Evolutionary conservation across 2,797 vertebrate genomes (phyloP), one percentile per base, ranked within the genome.

Genomic region (Falco columbarius): DNA sequence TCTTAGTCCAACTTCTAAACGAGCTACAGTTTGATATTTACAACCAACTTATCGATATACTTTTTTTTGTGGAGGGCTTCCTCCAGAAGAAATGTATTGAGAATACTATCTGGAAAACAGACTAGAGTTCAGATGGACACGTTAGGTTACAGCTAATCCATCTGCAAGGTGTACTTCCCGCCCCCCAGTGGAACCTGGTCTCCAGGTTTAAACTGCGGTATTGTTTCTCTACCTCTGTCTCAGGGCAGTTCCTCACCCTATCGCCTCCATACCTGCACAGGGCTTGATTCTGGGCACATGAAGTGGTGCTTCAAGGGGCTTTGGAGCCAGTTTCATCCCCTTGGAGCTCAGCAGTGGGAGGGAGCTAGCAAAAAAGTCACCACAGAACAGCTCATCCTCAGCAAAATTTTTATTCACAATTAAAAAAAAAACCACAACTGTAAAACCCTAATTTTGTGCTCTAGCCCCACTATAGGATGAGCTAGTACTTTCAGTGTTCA

Each of bases 311-410:
- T 68, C 67, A 72, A 68, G 67, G 56, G 71, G 27, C 24, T 49
- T 18, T 1, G 5, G 58, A 79, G 15, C 21, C 76, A 56, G 12
- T 65, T 63, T 22, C 34, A 63, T 8, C 61, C 58, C 52, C 71
- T 10, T 56, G 40, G 58, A 85, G n/a, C 4, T 38, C 49, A 72
- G 52, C 44, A 87, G 22, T 51, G 36, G 30, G 21, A 71, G 14
- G 19, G 8, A 54, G 44, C 40, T 55, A 86, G 32, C 65, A 81
- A 70, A 65, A 63, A 42, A 54, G 51, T n/a, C 40, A 81, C 34
- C 56, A 75, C 23, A 85, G n/a, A 70, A 89, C 75, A 89, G 56
- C 81, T 75, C 51, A 70, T 38, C 44, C 74, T 65, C 86, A 42
- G 29, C 38, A 75, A 70, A 29, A 19, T 6, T 52, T 55, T 38